Evolutionary conservation across 2,113 vertebrate genomes (phyloP).

Genomic region (Salvator merianae): DNA sequence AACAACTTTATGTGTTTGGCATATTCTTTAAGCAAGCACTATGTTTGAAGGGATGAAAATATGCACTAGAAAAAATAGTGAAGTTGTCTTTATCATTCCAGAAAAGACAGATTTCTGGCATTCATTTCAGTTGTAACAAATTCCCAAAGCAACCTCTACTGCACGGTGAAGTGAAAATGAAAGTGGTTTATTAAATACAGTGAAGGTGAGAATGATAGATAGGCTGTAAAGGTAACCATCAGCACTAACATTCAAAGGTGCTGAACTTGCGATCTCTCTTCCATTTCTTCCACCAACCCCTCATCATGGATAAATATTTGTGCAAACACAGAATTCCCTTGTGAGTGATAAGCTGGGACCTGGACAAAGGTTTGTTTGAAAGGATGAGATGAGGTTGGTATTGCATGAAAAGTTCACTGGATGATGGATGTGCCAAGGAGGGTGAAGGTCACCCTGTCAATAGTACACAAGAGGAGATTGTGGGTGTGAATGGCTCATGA

Average conservation of each 20-base stretch:
- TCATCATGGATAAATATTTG: slow-evolving; percentile 39
- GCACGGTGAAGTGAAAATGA: slow-evolving; percentile 44
- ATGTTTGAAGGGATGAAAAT: neutral
- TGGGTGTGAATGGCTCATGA: slow-evolving; percentile 59
- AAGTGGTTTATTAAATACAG: slow-evolving; percentile 57
- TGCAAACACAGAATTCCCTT: slow-evolving; percentile 69
- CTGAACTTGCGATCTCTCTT: slow-evolving; percentile 76
- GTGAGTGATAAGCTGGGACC: slow-evolving; percentile 80
- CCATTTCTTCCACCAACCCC: slow-evolving; percentile 46
- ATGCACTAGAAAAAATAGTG: neutral
- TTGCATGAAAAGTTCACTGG: slow-evolving; percentile 90
- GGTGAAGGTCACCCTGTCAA: slow-evolving; percentile 89
- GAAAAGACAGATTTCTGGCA: slow-evolving; percentile 19
- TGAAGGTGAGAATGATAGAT: slow-evolving; percentile 79
- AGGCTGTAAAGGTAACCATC: slow-evolving; percentile 76
- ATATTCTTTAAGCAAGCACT: neutral
- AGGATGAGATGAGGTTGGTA: slow-evolving; percentile 75
- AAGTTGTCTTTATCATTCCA: neutral
- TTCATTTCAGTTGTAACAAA: slow-evolving; percentile 55
- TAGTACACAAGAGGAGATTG: slow-evolving; percentile 85
- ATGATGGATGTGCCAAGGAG: slow-evolving; percentile 89
- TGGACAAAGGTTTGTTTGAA: slow-evolving; percentile 87
- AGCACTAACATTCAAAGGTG: slow-evolving; percentile 80
- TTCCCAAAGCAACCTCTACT: slow-evolving; percentile 44
- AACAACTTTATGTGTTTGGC: neutral